Conservation (phyloP, 1,140 invertebrate species). For the Micrasema minimum region DNA sequence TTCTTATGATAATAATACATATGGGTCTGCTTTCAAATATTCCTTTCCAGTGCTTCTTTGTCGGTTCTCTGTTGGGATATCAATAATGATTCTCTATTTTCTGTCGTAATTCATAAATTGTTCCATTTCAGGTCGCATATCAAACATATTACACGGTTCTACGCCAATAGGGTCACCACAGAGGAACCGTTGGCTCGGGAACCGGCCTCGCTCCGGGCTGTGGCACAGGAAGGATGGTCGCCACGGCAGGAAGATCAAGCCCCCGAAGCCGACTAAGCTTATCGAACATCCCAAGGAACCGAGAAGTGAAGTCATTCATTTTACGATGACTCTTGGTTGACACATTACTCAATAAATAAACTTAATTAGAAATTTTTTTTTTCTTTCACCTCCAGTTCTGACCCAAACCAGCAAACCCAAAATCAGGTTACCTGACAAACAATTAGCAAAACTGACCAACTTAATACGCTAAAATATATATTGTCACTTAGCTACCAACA, state of each 20-base stretch:
- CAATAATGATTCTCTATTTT: no score
- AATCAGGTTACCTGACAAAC: no score
- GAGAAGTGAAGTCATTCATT: background rate
- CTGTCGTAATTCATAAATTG: no score
- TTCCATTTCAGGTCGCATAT: conserved; percentile 77
- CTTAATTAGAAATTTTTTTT: background rate
- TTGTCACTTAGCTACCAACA: no score
- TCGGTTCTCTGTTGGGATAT: no score
- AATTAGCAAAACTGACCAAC: no score
- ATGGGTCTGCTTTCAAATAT: no score
- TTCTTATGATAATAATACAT: no score
- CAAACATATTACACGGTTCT: conserved; percentile 79
- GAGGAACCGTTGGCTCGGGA: conserved; percentile 83
- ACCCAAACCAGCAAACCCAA: no score
- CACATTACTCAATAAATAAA: conserved; percentile 4
- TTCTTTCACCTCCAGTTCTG: background rate
- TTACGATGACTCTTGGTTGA: conserved; percentile 22
- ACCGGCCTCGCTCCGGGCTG: conserved; percentile 89
- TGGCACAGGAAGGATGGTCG: conserved; percentile 93
- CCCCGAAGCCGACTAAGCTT: conserved; percentile 61
- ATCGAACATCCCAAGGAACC: conserved; percentile 48
- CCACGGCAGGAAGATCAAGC: conserved; percentile 87
- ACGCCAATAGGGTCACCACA: conserved; percentile 88
- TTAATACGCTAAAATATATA: no score
- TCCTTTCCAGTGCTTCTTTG: no score